Conservation (phyloP, 2,888 invertebrate species). For the Chymomyza amoena region DNA sequence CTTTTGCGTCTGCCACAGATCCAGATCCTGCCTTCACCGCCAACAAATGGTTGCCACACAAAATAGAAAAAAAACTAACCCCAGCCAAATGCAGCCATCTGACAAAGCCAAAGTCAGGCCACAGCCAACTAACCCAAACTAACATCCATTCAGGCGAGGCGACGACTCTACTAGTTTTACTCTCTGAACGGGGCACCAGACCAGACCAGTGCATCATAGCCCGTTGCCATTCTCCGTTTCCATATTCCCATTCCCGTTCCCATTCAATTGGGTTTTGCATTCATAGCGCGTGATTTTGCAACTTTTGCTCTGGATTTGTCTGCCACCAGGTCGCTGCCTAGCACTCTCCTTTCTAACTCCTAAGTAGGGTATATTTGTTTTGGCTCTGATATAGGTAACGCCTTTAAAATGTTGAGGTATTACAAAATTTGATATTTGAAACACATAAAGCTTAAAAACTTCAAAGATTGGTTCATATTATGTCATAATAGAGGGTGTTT, state of each 20-base stretch:
- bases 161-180: background rate
- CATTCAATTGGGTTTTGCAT: conserved; percentile 61
- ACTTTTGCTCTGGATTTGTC: conserved; percentile 62
- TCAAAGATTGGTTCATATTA: too few relatives aligned
- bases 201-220: background rate
- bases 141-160: background rate
- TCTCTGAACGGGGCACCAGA: background rate
- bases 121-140: background rate
- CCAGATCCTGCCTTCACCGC: background rate
- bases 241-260: conserved; percentile 61
- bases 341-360: background rate
- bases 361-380: background rate
- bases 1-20: background rate
- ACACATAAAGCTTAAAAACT: too few relatives aligned
- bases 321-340: background rate
- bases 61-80: conserved; percentile 3
- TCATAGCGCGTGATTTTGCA: conserved; percentile 69
- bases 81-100: conserved; percentile 6
- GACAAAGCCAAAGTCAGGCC: background rate
- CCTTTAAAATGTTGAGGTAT: background rate
- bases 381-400: background rate
- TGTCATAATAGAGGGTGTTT: too few relatives aligned
- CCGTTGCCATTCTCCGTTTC: background rate
- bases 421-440: too few relatives aligned
- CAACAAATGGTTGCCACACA: background rate